A percentile compares a stretch with the other conserved stretches of the same genome.
Conservation (phyloP, 2,113 vertebrate species). For the Bucco capensis region DNA sequence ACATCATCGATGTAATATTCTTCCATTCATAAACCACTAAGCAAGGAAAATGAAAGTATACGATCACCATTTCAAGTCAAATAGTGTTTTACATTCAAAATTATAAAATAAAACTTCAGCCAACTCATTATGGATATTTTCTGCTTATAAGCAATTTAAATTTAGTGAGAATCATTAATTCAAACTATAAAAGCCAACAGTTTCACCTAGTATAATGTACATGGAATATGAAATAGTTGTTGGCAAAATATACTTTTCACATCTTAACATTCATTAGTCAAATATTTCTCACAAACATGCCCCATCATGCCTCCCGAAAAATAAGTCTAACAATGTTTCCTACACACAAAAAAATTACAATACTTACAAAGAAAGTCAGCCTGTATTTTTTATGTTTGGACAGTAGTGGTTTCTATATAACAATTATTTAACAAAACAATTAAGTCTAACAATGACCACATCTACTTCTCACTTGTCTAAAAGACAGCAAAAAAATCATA, state of each 20-base stretch:
- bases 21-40: not conserved
- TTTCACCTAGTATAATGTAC: not conserved
- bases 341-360: not conserved
- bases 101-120: not conserved
- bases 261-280: not conserved
- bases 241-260: not conserved
- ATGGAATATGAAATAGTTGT: not conserved
- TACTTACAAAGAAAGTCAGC: not conserved
- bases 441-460: not conserved
- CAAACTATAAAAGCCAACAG: not conserved
- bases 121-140: not conserved
- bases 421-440: not conserved
- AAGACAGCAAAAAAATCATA: not conserved
- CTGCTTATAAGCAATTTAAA: not conserved
- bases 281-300: not conserved
- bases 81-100: not conserved
- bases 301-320: not conserved
- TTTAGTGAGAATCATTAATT: constrained; percentile 18
- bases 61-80: not conserved
- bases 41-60: not conserved
- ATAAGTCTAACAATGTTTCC: not conserved
- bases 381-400: not conserved
- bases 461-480: not conserved
- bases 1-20: not conserved
- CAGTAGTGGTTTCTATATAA: not conserved